phyloP scores from a whole-genome alignment of 2,797 vertebrate species.

The Dallia pectoralis region DNA sequence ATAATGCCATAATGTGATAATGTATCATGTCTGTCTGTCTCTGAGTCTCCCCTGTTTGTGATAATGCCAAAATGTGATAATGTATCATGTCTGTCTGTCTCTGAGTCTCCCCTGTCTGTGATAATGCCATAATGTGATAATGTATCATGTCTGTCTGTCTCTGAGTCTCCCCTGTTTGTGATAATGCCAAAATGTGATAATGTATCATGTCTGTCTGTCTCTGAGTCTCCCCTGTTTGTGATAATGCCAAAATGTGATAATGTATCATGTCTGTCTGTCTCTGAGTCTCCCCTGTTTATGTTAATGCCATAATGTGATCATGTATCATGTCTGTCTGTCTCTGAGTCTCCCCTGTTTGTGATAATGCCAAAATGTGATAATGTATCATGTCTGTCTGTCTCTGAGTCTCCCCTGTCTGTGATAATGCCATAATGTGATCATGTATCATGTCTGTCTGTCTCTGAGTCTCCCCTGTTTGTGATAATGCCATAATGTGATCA shows the following conservation, averaged over 20 bases:
- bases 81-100: constrained; percentile 1
- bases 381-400: background rate
- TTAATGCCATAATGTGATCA: too few relatives aligned
- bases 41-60: background rate
- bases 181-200: too few relatives aligned
- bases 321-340: background rate
- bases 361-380: background rate
- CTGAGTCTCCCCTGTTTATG: too few relatives aligned
- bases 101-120: background rate
- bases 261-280: too few relatives aligned
- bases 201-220: too few relatives aligned
- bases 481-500: too few relatives aligned
- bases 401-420: background rate
- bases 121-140: too few relatives aligned
- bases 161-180: too few relatives aligned
- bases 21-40: background rate
- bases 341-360: background rate
- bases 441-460: background rate
- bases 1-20: background rate
- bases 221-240: background rate
- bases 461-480: background rate
- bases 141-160: too few relatives aligned
- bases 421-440: background rate
- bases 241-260: too few relatives aligned
- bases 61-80: background rate